These are phyloP conservation scores for Drosophila mayri DNA, from an alignment of 1,140 invertebrate species.

Conservation along the genomic window DNA sequence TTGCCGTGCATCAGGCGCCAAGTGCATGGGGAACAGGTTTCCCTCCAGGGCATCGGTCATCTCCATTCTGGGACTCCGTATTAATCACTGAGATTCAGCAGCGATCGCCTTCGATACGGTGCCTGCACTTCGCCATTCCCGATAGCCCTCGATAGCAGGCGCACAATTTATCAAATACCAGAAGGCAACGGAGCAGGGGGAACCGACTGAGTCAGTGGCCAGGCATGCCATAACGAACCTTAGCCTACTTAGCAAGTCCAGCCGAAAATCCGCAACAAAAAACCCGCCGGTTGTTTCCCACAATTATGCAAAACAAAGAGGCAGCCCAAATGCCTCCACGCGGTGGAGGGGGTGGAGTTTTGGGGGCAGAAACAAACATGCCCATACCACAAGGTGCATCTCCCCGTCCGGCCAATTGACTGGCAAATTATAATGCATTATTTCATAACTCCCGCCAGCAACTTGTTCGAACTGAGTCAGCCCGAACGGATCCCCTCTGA, in stretches of 20 bases:
- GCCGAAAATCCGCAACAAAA: slow-evolving; percentile 12
- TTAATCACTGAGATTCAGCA: slow-evolving; percentile 73
- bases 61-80: slow-evolving; percentile 36
- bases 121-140: slow-evolving; percentile 63
- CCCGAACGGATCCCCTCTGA: slow-evolving; percentile 1
- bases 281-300: slow-evolving; percentile 80
- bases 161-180: slow-evolving; percentile 78
- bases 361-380: slow-evolving; percentile 67
- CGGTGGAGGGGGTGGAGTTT: slow-evolving; percentile 18
- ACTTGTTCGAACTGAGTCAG: slow-evolving; percentile 81
- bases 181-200: slow-evolving; percentile 8
- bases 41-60: slow-evolving; percentile 15
- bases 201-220: slow-evolving; percentile 60
- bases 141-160: slow-evolving; percentile 59
- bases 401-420: slow-evolving; percentile 69
- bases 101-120: slow-evolving; percentile 61
- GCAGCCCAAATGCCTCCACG: slow-evolving; percentile 40
- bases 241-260: slow-evolving; percentile 72
- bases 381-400: slow-evolving; percentile 75
- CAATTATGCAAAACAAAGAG: slow-evolving; percentile 78
- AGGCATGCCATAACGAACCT: slow-evolving; percentile 79
- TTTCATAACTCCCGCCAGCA: slow-evolving; percentile 81
- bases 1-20: slow-evolving; percentile 56
- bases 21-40: slow-evolving; percentile 66
- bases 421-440: slow-evolving; percentile 82